These are phyloP conservation scores for Caenorhabditis parvicauda DNA, from an alignment of 2,888 invertebrate genomes.

Conservation along the genomic window DNA sequence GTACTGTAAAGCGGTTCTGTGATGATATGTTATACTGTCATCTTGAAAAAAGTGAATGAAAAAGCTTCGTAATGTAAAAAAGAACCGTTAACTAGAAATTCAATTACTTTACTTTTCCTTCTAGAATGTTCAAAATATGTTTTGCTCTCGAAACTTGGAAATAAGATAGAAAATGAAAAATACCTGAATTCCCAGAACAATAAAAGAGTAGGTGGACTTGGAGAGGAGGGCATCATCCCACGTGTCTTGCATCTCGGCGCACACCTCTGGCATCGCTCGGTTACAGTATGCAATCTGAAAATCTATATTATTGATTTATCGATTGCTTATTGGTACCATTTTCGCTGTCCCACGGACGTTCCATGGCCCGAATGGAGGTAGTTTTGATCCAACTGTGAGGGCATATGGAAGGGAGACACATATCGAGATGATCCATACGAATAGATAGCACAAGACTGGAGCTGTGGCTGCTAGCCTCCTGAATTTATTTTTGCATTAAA, in stretches of 20 bases:
- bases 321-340: slow-evolving; percentile 15
- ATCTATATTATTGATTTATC: background rate
- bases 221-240: slow-evolving; percentile 50
- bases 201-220: slow-evolving; percentile 49
- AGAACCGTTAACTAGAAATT: no score
- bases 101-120: background rate
- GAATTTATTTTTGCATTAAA: slow-evolving; percentile 1
- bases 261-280: slow-evolving; percentile 21
- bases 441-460: slow-evolving; percentile 51
- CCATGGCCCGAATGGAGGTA: slow-evolving; percentile 53
- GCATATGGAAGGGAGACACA: slow-evolving; percentile 57
- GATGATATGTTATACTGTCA: no score
- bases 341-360: slow-evolving; percentile 27
- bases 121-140: background rate
- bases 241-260: slow-evolving; percentile 34
- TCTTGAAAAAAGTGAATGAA: no score
- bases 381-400: slow-evolving; percentile 52
- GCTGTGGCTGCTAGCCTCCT: slow-evolving; percentile 58
- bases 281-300: slow-evolving; percentile 19
- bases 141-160: background rate
- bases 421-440: slow-evolving; percentile 58
- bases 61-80: no score
- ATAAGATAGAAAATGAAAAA: background rate
- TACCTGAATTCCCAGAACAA: slow-evolving; percentile 41
- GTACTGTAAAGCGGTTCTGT: no score